Base-by-base conservation (phyloP, 2,888 invertebrate genomes). In the Lymantria dispar region DNA sequence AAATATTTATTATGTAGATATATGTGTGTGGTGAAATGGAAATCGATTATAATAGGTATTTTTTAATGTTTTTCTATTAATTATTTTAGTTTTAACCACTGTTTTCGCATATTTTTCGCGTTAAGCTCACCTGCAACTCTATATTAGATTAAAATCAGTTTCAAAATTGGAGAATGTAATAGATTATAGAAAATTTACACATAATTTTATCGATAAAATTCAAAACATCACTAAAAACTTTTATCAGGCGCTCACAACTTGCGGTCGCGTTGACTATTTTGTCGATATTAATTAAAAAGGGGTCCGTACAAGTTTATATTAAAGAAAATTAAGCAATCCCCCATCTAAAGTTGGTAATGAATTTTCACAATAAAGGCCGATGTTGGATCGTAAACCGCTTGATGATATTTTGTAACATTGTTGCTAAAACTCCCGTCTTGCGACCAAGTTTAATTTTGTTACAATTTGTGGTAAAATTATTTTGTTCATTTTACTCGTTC, bases 271-370 rank as follows among this genome's bases (percentile, higher is more conserved):
- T 76, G 84, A 85, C 88, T 89, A 90, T 87, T 91, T 90, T 90
- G 90, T 90, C 87, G 87, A 90, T 90, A 90, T 91, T 91, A 91
- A 91, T 91, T 91, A 90, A 91, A 90, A 90, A 87, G 88, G 87
- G 85, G 85, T 80, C 85, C 74, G 76, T 83, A 89, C 89, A 90
- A 91, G 86, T 90, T 89, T 86, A 89, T 91, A 89, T 90, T 89
- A 87, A 91, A 88, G 87, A 90, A 90, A 90, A 91, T 90, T 91
- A 90, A 88, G 86, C 89, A 87, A 87, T 86, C 85, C 83, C 22
- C 85, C 82, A 80, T 66, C 72, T 68, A 74, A 81, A 85, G 74
- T 84, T 82, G 45, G 58, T 87, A 87, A 89, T 90, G 87, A 90
- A 88, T 90, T 89, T 88, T 78, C 76, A 76, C 75, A 79, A 78